phyloP scores from a whole-genome alignment of 2,888 invertebrate species.

The Bombylius major region DNA sequence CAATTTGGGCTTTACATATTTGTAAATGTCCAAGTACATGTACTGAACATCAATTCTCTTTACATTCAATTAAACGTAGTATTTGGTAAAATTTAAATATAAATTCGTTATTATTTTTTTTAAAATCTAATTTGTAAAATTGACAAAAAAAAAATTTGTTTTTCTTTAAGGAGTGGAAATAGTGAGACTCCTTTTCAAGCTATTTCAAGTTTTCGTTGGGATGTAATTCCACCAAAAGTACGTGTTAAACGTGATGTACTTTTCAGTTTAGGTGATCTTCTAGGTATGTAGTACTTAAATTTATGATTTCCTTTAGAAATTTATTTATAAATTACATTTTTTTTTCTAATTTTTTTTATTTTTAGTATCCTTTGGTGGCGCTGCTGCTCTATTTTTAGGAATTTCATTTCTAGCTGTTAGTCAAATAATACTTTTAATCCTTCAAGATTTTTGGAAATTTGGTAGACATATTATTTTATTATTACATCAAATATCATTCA shows the following conservation, averaged over 20 bases:
- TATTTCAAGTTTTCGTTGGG: slow-evolving; percentile 36
- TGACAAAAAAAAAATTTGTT: too few species aligned
- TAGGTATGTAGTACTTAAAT: slow-evolving; percentile 30
- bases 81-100: not conserved
- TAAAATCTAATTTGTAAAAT: too few species aligned
- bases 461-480: too few species aligned
- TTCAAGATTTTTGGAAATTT: not conserved
- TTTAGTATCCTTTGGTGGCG: slow-evolving; percentile 43
- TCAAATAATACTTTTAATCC: slow-evolving; percentile 25
- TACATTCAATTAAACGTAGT: not conserved
- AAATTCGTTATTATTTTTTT: too few species aligned
- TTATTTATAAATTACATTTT: not conserved
- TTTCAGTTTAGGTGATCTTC: slow-evolving; percentile 44
- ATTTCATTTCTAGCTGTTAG: slow-evolving; percentile 39
- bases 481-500: too few species aligned
- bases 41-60: not conserved
- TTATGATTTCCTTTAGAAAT: not conserved
- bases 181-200: not conserved
- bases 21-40: slow-evolving; percentile 12
- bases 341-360: not conserved
- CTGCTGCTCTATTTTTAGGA: slow-evolving; percentile 40
- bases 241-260: slow-evolving; percentile 42
- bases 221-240: slow-evolving; percentile 40
- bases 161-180: not conserved
- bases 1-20: slow-evolving; percentile 8